phyloP scores from a whole-genome alignment of 2,888 invertebrate species.

The Eristalis arbustorum region DNA sequence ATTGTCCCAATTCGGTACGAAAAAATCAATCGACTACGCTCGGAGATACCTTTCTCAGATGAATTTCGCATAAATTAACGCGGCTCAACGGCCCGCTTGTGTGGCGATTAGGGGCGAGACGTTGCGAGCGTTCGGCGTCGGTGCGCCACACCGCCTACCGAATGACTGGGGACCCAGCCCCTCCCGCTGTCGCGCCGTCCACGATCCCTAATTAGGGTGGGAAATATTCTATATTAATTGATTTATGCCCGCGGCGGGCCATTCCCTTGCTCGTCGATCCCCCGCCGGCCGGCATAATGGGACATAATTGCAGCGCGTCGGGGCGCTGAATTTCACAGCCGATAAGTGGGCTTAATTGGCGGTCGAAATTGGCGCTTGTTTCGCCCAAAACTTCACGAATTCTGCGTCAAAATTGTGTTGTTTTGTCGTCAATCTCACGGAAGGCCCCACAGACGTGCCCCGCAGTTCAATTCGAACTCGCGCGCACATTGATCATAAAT shows the following conservation, averaged over 20 bases:
- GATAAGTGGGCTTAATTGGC: neutral
- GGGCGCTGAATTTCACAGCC: neutral
- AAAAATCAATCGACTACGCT: constrained; percentile 45
- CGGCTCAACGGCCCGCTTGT: constrained; percentile 6
- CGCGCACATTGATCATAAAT: neutral
- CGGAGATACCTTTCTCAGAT: constrained; percentile 39
- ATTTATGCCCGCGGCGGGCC: constrained; percentile 3
- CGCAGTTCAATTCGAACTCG: neutral
- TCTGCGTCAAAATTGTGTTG: neutral
- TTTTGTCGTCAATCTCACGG: neutral
- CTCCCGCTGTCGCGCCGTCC: neutral
- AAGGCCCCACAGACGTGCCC: neutral
- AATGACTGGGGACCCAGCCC: neutral
- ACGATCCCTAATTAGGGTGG: constrained; percentile 31
- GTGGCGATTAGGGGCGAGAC: constrained; percentile 18
- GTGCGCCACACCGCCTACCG: neutral
- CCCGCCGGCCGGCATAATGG: neutral
- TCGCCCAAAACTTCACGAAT: neutral
- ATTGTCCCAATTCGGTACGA: constrained; percentile 41
- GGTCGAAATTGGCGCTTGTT: neutral
- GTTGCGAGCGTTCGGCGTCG: too few relatives aligned
- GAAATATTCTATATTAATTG: constrained; percentile 36
- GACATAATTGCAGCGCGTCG: constrained; percentile 10
- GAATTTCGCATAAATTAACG: constrained; percentile 43
- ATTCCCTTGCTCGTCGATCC: neutral